Conservation (phyloP, 2,113 vertebrate species). For the Alosa alosa region DNA sequence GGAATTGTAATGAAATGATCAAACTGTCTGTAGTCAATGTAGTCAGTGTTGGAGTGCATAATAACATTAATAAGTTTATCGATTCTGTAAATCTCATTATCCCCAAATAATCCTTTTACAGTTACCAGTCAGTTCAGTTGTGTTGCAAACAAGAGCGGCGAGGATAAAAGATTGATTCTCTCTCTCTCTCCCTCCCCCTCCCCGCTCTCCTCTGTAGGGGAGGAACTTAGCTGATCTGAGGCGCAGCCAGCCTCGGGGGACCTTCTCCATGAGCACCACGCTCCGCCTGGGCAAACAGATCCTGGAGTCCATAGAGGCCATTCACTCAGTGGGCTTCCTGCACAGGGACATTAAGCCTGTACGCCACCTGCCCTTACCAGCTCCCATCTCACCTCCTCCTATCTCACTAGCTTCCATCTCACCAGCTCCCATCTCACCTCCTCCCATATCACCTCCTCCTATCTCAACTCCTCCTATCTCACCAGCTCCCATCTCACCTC, state of each 20-base stretch:
- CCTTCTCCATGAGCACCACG: conserved; percentile 95
- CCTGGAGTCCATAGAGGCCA: conserved; percentile 86
- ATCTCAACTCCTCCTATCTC: no score
- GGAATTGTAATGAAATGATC: not conserved
- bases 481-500: no score
- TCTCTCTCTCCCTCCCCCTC: not conserved
- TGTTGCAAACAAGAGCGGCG: not conserved
- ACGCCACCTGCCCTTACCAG: conserved; percentile 30
- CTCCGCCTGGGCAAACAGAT: conserved; percentile 93
- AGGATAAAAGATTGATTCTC: conserved; percentile 1
- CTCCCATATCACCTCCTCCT: no score
- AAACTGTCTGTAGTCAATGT: not conserved
- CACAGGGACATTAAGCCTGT: conserved; percentile 89
- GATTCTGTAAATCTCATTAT: not conserved
- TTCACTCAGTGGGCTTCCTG: conserved; percentile 86
- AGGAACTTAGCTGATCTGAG: conserved; percentile 94
- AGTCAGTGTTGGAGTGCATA: not conserved
- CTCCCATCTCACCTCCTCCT: not conserved
- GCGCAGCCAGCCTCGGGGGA: conserved; percentile 90
- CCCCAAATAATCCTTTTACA: not conserved
- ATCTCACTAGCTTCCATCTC: not conserved
- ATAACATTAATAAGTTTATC: not conserved
- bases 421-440: not conserved
- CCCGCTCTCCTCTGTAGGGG: conserved; percentile 72
- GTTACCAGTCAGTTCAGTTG: not conserved